Evolutionary conservation across 2,797 vertebrate species (phyloP).

Genomic region (Rhabdomys pumilio): DNA sequence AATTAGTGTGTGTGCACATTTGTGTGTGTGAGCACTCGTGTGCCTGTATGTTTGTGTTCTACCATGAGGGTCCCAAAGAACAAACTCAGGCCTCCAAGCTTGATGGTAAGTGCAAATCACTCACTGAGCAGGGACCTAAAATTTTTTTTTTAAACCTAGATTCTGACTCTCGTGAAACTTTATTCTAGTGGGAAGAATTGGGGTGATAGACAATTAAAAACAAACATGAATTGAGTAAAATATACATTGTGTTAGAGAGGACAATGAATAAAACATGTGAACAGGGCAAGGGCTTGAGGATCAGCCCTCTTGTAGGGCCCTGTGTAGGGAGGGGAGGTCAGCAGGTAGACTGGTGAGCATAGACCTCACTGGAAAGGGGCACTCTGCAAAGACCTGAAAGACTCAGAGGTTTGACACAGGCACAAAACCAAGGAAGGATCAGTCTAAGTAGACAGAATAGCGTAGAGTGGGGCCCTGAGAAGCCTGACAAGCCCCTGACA

Average conservation of each 20-base stretch:
- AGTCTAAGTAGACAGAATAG: not conserved
- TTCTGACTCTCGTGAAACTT: not conserved
- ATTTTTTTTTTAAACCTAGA: not conserved
- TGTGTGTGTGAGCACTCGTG: not conserved
- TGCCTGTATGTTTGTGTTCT: not conserved
- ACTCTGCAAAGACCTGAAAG: not conserved
- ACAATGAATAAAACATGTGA: not conserved
- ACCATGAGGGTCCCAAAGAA: not conserved
- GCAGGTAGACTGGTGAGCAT: not conserved
- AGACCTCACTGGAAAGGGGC: not conserved
- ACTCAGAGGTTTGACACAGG: conserved; percentile 35
- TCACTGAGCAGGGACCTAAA: not conserved
- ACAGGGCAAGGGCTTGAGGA: not conserved
- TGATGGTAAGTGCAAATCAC: not conserved
- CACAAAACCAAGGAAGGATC: not conserved
- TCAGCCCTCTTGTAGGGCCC: not conserved
- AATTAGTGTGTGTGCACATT: not conserved
- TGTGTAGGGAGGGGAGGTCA: not conserved
- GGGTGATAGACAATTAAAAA: conserved; percentile 28
- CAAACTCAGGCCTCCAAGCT: not conserved
- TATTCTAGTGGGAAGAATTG: conserved; percentile 31
- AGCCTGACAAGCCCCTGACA: not conserved
- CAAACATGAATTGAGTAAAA: conserved; percentile 5
- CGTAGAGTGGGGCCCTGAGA: not conserved
- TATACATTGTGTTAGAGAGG: not conserved